Percentiles rank a stretch among this genome's conserved stretches.
Evolutionary conservation across 2,113 vertebrate species (phyloP).

Genomic region (Phrynocephalus versicolor): DNA sequence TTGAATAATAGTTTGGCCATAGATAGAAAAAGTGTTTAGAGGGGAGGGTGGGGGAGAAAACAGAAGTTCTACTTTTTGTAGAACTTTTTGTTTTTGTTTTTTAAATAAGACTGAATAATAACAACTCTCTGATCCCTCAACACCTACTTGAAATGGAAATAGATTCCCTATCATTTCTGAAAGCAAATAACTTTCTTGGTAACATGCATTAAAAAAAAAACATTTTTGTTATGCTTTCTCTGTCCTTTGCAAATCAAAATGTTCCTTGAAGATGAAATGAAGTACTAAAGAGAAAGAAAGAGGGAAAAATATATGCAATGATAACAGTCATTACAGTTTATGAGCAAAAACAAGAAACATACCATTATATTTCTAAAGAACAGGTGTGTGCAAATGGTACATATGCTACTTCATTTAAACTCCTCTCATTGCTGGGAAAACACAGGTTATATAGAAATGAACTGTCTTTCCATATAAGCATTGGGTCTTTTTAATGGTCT

Average conservation of each 20-base stretch:
- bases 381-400: background rate
- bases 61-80: background rate
- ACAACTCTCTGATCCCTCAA: background rate
- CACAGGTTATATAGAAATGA: background rate
- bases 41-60: no score
- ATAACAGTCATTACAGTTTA: background rate
- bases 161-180: background rate
- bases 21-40: background rate
- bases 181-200: background rate
- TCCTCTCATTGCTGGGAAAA: background rate
- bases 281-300: background rate
- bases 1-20: background rate
- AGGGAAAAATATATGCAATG: background rate
- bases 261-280: constrained; percentile 7
- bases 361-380: background rate
- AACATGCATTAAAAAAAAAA: background rate
- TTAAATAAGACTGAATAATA: background rate
- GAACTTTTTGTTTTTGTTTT: no score
- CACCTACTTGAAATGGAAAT: background rate
- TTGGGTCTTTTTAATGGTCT: background rate
- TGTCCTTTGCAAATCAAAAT: constrained; percentile 4
- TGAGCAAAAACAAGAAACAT: background rate
- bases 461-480: constrained; percentile 5
- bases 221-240: background rate
- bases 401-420: background rate